Conservation (phyloP, 2,797 vertebrate genomes). For the Otolemur crassicaudatus region DNA sequence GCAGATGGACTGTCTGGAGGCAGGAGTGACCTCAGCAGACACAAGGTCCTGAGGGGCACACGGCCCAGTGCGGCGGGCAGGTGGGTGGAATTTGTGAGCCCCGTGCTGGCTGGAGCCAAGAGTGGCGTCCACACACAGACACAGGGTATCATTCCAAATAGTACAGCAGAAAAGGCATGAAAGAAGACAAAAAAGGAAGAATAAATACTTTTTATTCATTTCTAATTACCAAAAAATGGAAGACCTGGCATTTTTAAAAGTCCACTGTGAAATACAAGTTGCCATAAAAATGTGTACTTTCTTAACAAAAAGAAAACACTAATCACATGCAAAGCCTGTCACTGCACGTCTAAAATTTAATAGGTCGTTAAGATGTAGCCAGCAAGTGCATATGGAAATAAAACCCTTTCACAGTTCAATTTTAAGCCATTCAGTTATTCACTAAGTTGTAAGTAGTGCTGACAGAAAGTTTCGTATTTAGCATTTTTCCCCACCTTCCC, state of each 20-base stretch:
- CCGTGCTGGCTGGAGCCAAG: fast-evolving
- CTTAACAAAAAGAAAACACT: background rate
- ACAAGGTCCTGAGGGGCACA: background rate
- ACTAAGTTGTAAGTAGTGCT: background rate
- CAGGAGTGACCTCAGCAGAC: fast-evolving
- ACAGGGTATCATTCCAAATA: fast-evolving
- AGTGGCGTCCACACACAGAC: fast-evolving
- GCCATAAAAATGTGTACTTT: background rate
- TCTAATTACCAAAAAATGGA: background rate
- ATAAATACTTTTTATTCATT: background rate
- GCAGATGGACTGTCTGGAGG: fast-evolving
- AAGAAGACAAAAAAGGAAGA: background rate
- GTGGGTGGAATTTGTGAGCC: background rate
- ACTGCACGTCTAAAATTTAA: background rate
- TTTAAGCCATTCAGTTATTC: constrained; percentile 49
- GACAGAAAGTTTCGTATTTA: background rate
- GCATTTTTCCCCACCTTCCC: background rate
- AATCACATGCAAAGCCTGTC: background rate
- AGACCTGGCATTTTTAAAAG: background rate
- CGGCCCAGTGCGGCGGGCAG: fast-evolving
- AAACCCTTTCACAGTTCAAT: background rate
- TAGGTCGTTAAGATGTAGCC: background rate
- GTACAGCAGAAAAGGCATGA: fast-evolving
- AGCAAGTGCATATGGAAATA: constrained; percentile 36
- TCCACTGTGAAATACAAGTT: background rate